Evolutionary conservation across 2,797 vertebrate species (phyloP).

Genomic region (Centropyge bicolor): DNA sequence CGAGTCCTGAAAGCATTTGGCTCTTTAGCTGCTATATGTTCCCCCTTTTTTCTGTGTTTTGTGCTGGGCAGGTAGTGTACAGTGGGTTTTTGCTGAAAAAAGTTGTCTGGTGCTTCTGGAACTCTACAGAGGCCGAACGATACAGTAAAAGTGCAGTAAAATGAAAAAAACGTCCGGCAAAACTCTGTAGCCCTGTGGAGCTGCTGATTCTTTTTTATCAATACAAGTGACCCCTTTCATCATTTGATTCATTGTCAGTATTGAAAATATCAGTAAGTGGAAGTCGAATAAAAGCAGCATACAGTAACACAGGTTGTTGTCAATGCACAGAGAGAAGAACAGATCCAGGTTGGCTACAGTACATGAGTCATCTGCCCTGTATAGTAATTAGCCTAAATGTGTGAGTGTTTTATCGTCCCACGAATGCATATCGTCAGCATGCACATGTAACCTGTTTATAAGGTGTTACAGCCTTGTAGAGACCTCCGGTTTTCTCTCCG

Average conservation of each 20-base stretch:
- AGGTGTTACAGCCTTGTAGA: conserved; percentile 9
- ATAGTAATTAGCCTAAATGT: conserved; percentile 19
- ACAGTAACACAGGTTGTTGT: not conserved
- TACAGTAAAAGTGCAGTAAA: conserved; percentile 11
- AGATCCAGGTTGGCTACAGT: conserved; percentile 1
- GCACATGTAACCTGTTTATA: conserved; percentile 20
- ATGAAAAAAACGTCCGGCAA: conserved; percentile 5
- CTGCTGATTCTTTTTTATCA: conserved; percentile 7
- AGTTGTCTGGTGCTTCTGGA: not conserved
- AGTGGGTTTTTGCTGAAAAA: not conserved
- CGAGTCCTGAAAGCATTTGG: not conserved
- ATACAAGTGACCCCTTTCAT: not conserved
- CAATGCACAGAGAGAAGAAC: not conserved
- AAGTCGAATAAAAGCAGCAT: conserved; percentile 5
- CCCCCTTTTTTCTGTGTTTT: not conserved
- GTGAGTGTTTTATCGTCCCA: conserved; percentile 1
- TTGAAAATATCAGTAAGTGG: conserved; percentile 1
- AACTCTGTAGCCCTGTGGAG: not conserved
- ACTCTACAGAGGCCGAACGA: conserved; percentile 9
- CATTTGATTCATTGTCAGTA: conserved; percentile 11
- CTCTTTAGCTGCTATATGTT: not conserved
- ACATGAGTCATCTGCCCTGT: conserved; percentile 33
- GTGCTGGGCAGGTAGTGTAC: not conserved
- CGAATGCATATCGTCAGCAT: not conserved
- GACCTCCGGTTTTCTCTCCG: conserved; percentile 11